Evolutionary conservation across 1,140 invertebrate genomes (phyloP), one percentile per base, ranked within the genome.

Genomic region (Drosophila nebulosa): DNA sequence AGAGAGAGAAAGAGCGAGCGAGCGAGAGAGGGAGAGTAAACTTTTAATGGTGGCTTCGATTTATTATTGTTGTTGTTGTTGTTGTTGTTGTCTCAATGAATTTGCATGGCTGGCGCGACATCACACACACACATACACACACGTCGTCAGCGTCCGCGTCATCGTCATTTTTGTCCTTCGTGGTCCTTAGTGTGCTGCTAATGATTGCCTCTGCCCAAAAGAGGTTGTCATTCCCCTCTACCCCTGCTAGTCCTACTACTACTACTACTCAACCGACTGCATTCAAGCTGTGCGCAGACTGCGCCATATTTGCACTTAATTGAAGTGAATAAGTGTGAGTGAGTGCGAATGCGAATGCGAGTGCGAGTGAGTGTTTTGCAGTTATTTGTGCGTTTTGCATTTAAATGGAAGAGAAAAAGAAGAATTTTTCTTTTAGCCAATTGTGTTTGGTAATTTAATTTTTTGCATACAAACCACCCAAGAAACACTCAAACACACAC

Each of bases 361-460:
- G 46, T 36, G 63, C 57, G 35, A 22, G 64, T 68, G 64, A 64
- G 62, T 75, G 62, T 51, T 60, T 83, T 58, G n/a, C 39, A 64
- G 60, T 75, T 79, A 71, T 78, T 79, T 80, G 78, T 62, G 79
- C 70, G 74, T 74, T 74, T 77, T 85, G 77, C 70, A 58, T 73
- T 73, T 64, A 73, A 62, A 57, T n/a, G n/a, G n/a, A 62, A 18
- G 16, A 9, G 21, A 18, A 18, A 46, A 21, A 18, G 2, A 46
- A 7, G 39, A n/a, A 51, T 46, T 36, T 74, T 72, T 79, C 67
- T 81, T 78, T 64, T 69, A 81, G 81, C 81, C 81, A 86, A 86
- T 86, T 86, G 83, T 86, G 78, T 78, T 78, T 86, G 81, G 88
- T 86, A 86, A 86, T 86, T 86, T 86, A 74, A 86, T 86, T 86